These are phyloP conservation scores for Allophyes oxyacanthae DNA, from an alignment of 2,888 invertebrate genomes.

Conservation along the genomic window DNA sequence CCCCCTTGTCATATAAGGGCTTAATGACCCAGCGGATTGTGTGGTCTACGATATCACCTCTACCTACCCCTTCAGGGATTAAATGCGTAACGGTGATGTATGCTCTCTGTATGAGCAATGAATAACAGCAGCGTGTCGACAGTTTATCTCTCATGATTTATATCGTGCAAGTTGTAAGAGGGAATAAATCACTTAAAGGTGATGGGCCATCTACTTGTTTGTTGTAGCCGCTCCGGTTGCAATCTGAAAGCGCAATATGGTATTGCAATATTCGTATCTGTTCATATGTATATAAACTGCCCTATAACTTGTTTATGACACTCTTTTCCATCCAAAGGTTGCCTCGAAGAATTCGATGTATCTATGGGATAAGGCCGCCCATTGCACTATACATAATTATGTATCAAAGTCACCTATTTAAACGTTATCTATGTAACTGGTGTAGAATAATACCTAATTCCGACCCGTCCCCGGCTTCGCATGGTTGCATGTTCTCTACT, in stretches of 20 bases:
- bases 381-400: too few species aligned
- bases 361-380: too few species aligned
- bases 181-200: conserved; percentile 37
- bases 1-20: conserved; percentile 2
- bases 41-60: conserved; percentile 17
- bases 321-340: too few species aligned
- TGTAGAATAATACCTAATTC: too few species aligned
- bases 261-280: conserved; percentile 1
- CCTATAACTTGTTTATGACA: too few species aligned
- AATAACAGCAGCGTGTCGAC: conserved; percentile 41
- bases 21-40: conserved; percentile 13
- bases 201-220: conserved; percentile 40
- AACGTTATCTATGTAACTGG: too few species aligned
- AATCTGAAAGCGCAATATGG: not conserved
- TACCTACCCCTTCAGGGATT: conserved; percentile 18
- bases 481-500: too few species aligned
- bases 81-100: conserved; percentile 29
- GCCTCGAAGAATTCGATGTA: too few species aligned
- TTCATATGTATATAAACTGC: too few species aligned
- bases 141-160: conserved; percentile 46
- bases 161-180: conserved; percentile 24
- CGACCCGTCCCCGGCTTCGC: too few species aligned
- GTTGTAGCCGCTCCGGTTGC: conserved; percentile 26
- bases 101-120: conserved; percentile 25
- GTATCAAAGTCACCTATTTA: too few species aligned